Base-by-base conservation (phyloP, 2,888 invertebrate genomes). In the Phyto melanocephala region DNA sequence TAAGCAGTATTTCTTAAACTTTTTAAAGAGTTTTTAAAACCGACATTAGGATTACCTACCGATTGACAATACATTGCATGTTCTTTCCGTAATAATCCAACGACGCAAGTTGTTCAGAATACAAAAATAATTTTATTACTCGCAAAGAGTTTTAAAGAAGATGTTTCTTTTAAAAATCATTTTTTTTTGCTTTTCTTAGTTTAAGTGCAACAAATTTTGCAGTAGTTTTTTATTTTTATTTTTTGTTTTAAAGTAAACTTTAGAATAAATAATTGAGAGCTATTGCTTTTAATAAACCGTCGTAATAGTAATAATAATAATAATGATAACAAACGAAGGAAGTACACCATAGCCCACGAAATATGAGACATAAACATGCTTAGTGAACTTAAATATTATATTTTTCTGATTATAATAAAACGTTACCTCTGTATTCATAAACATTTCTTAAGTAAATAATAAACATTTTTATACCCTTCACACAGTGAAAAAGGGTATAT, bases 251-350 rank as follows among this genome's bases (percentile, higher is more conserved):
- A 50, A 50, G 8, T 13, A 20, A 20, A 22, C 50, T 50, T 22
- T 10, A 50, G 24, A 24, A 52, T 13, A 62, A 50, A n/a, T 62
- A 50, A 50, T 2, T 58, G n/a, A 58, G 40, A 17, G 52, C 71
- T 60, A 47, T 60, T 60, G 37, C 7, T 52, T 33, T 42, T 52
- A 42, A 74, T 74, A 52, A 62, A 62, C 15, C 15, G 47, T 37
- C 47, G 58, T 3, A 47, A 17, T 20, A 20, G 15, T 15, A 45
- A 58, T 37, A 45, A 71, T 3, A 47, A 17, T 20, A 20, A 45
- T 15, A 45, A 11, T 20, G 35, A 47, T 15, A 37, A 37, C 2
- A 37, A 37, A 37, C 2, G 8, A 37, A 35, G 37, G 17, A 60
- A 40, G 24, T 60, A 50, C 47, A 72, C 72, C 40, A 52, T 52